Evolutionary conservation across 2,113 vertebrate genomes (phyloP), one percentile per base, ranked within the genome.

Genomic region (Pachypanchax playfairii): DNA sequence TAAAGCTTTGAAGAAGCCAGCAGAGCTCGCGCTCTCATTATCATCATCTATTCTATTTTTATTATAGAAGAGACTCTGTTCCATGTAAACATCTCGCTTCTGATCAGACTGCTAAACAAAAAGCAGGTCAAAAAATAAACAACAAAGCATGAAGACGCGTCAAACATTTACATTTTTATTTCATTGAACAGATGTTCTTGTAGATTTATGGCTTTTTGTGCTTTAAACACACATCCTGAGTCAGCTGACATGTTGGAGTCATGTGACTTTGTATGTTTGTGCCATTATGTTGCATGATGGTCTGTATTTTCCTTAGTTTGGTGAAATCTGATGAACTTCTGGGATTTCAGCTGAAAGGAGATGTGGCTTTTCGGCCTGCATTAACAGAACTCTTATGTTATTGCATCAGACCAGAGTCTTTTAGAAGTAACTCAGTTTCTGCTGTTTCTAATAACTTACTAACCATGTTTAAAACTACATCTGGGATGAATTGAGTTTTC

Each of bases 241-340:
- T 61, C 57, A 47, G 56, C 39, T 71, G 67, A 54, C 65, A 75
- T n/a, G n/a, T n/a, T n/a, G n/a, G n/a, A n/a, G n/a, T n/a, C n/a
- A 15, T 46, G 14, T 47, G 15, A 4, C 2, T n/a, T n/a, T n/a
- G n/a, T n/a, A n/a, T 41, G 35, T 43, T 48, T 65, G 35, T 38
- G 20, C n/a, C 0, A 7, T 20, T 1, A 22, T 6, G 4, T 29
- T 61, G 41, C 24, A 6, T n/a, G n/a, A 49, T 44, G 42, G 52
- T 53, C 21, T 44, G 42, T 21, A 43, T 39, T 12, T 29, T 54
- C 35, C 38, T n/a, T n/a, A n/a, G n/a, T n/a, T n/a, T n/a, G n/a
- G n/a, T n/a, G n/a, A n/a, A n/a, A n/a, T n/a, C n/a, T n/a, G n/a
- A n/a, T n/a, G n/a, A n/a, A n/a, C n/a, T n/a, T n/a, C n/a, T n/a